A percentile compares a stretch with the other conserved stretches of the same genome.
phyloP scores from a whole-genome alignment of 2,888 invertebrate species.

The Thera britannica region DNA sequence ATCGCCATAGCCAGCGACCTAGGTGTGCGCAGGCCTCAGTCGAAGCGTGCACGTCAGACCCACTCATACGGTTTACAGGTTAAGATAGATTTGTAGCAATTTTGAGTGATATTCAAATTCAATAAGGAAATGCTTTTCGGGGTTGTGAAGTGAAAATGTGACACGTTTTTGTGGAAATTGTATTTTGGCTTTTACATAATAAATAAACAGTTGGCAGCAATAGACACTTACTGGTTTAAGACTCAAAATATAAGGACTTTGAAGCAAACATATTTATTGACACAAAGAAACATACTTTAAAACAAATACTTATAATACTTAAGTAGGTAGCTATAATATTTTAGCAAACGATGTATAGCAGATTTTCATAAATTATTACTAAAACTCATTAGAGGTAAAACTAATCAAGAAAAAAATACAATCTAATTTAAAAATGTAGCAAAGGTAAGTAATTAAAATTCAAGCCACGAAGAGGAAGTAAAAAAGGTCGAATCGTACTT shows the following conservation, averaged over 20 bases:
- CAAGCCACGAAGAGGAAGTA: constrained; percentile 16
- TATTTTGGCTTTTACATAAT: background rate
- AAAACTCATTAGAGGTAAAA: no score
- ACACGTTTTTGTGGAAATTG: background rate
- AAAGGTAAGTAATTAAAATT: constrained; percentile 23
- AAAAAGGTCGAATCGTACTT: constrained; percentile 27
- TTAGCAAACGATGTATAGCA: no score
- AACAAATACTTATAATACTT: no score
- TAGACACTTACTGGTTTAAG: no score
- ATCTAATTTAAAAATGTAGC: background rate
- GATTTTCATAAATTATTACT: no score
- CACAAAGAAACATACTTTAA: no score
- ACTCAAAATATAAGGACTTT: no score
- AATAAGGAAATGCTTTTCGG: constrained; percentile 1
- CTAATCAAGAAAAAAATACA: background rate
- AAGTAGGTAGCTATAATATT: no score
- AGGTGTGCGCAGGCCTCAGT: no score
- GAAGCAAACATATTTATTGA: no score
- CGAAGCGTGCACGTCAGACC: constrained; percentile 19
- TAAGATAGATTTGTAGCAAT: constrained; percentile 4
- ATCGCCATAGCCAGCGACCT: no score
- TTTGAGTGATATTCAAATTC: constrained; percentile 3
- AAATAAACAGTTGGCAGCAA: no score
- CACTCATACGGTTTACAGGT: constrained; percentile 12
- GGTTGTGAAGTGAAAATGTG: constrained; percentile 1